phyloP scores from a whole-genome alignment of 2,888 invertebrate genomes.

The Iphiclides podalirius region DNA sequence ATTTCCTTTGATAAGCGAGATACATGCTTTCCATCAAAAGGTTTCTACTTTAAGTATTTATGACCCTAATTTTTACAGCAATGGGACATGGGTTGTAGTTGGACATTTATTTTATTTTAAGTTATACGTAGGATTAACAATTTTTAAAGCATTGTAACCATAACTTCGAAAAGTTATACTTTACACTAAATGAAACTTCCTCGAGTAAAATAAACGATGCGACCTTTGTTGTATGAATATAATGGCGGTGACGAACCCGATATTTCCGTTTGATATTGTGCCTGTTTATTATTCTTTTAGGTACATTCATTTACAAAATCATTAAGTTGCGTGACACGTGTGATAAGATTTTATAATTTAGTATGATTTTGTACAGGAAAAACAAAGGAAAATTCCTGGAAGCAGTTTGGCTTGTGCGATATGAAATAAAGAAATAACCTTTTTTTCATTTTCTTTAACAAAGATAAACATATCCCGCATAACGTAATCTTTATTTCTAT shows the following conservation, averaged over 20 bases:
- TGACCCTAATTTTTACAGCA: constrained; percentile 13
- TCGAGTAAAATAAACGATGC: constrained; percentile 44
- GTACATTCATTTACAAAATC: constrained; percentile 47
- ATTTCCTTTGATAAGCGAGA: constrained; percentile 71
- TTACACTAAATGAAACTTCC: constrained; percentile 38
- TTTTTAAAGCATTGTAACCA: too few species aligned
- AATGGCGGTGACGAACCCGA: constrained; percentile 60
- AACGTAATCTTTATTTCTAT: too few species aligned
- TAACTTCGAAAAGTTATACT: constrained; percentile 26
- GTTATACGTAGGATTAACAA: too few species aligned
- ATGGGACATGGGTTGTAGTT: too few species aligned
- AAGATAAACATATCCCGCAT: too few species aligned
- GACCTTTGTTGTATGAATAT: constrained; percentile 63
- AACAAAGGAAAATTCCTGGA: background rate
- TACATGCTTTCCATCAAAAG: constrained; percentile 21
- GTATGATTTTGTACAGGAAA: constrained; percentile 3
- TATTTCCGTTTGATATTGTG: constrained; percentile 67
- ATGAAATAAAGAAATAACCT: too few species aligned
- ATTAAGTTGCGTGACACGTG: constrained; percentile 12
- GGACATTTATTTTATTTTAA: too few species aligned
- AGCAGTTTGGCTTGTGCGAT: constrained; percentile 1
- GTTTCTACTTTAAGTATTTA: constrained; percentile 18
- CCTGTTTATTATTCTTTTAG: constrained; percentile 50
- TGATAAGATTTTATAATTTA: constrained; percentile 27
- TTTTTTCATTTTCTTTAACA: too few species aligned